Evolutionary conservation across 2,113 vertebrate species (phyloP), one percentile per base, ranked within the genome.

Genomic region (Proteles cristata): DNA sequence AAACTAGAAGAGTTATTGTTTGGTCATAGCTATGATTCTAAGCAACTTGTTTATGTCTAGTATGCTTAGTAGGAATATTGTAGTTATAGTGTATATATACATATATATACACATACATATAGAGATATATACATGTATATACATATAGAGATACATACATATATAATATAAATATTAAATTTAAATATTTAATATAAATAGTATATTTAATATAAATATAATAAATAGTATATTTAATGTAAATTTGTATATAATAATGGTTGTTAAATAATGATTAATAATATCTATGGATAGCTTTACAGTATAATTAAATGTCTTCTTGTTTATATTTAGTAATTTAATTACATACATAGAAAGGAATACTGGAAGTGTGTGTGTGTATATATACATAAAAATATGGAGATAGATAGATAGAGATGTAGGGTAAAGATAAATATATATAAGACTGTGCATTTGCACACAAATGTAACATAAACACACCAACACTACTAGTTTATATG

Each of bases 1-100:
- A 97, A 92, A 21, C 12, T 33, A 92, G 35, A 95, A 53, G 83
- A 96, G 17, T 19, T 25, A 65, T 84, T 90, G 4, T 84, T 94
- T 95, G 73, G 58, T 66, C 39, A 82, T 50, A 61, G 15, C 4
- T 93, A 43, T 73, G 39, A 93, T 81, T 88, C 83, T 81, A 68
- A 81, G 58, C 23, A 88, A 92, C 21, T 77, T 93, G 61, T 92
- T 80, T 93, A 11, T 83, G 16, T 66, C 17, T 74, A 93, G 12
- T 1, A 84, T 90, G 28, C 10, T 73, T 80, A 88, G 39, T 48
- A 90, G 79, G 53, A 61, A 39, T 84, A 93, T 65, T 63, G 63
- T 23, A 87, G 26, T 28, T 73, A 48, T 48, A 48, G 45, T 17
- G 45, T 7, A 71, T 19, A 58, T 45, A 66, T 23, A 66, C n/a